These are phyloP conservation scores for Nycticorax nycticorax DNA, from an alignment of 2,113 vertebrate genomes.

Conservation along the genomic window DNA sequence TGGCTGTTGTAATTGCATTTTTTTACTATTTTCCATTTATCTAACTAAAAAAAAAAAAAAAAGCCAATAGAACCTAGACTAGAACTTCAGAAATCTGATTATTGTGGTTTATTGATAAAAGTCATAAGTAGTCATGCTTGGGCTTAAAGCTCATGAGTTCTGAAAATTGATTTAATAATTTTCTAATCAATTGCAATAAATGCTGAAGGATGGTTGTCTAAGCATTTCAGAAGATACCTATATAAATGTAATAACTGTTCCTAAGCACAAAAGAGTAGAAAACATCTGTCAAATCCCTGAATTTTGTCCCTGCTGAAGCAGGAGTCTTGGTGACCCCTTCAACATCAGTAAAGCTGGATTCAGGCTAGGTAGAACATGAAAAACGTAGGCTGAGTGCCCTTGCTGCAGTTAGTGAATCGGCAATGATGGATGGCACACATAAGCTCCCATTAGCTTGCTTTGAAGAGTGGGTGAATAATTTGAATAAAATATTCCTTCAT, in stretches of 20 bases:
- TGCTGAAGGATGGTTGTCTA: not conserved
- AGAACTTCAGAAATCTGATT: conserved; percentile 6
- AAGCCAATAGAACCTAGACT: not conserved
- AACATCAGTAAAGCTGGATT: not conserved
- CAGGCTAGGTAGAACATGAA: not conserved
- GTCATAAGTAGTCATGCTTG: not conserved
- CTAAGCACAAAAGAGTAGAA: not conserved
- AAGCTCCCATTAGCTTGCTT: not conserved
- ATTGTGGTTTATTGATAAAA: conserved; percentile 31
- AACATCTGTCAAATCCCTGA: not conserved
- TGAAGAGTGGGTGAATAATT: not conserved
- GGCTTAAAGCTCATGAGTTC: not conserved
- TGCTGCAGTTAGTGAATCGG: not conserved
- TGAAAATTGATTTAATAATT: conserved; percentile 34
- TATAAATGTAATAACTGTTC: not conserved
- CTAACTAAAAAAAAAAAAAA: not conserved
- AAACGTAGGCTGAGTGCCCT: not conserved
- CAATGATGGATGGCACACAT: not conserved
- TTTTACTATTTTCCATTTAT: not conserved
- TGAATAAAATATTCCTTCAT: not conserved
- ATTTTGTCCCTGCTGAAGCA: not conserved
- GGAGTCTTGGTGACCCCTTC: not conserved
- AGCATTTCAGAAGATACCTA: not conserved
- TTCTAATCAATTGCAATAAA: conserved; percentile 32
- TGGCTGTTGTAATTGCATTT: not conserved